Base-by-base conservation (phyloP, 1,140 invertebrate genomes). In the Oreohelix idahoensis region DNA sequence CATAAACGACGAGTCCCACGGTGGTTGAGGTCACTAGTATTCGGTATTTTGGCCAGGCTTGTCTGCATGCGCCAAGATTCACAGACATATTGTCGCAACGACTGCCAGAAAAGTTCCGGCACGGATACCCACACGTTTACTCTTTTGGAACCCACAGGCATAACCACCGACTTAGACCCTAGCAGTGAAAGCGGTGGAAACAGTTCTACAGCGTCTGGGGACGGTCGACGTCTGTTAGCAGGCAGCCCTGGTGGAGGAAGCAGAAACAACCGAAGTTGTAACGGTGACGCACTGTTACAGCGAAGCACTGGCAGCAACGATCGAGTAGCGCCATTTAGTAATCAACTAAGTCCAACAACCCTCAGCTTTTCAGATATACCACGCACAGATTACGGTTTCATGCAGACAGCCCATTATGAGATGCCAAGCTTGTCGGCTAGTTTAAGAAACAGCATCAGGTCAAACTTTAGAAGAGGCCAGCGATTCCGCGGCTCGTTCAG, bases 1-100 rank as follows among this genome's bases (percentile, higher is more conserved):
- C 88, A 90, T 77, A 88, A 91, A 80, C 84, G 88, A 35, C 86
- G 86, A 26, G 90, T 93, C 15, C 92, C 92, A 15, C 45, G 83
- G 32, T 92, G 91, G 90, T 79, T 92, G 45, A 84, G 87, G 53
- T 76, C 83, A 0, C 58, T 92, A 26, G 83, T 86, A 11, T 79
- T 86, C 32, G 79, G 86, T 51, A 36, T 88, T 63, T 76, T 88
- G 26, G 85, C 87, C 70, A 76, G 84, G 29, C n/a, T 87, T 10
- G 85, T 88, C 35, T 88, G 87, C 78, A 82, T 88, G 83, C 77
- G 80, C 70, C 80, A 83, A 29, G 63, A 63, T 17, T 35, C 38
- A 11, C 81, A 83, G 39, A 58, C 76, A 15, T 83, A 79, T 53
- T 53, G 69, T 35, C 39, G 77, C 66, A 53, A 79, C 58, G 45